Conservation (phyloP, 1,140 invertebrate species). For the Solenopsis fugax region DNA sequence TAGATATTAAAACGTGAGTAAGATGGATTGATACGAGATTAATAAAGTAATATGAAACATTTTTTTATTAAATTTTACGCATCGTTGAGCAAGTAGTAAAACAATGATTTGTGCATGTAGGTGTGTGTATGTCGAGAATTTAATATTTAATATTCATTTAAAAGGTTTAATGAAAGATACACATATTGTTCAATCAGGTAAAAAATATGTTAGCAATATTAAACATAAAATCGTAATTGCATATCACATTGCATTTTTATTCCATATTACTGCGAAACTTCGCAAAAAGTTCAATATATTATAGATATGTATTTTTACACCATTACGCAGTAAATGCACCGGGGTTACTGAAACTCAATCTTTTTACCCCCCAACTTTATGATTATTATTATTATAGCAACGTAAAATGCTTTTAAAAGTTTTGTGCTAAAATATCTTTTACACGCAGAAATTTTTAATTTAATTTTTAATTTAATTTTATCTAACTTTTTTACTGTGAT, state of each 20-base stretch:
- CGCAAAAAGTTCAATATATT: constrained; percentile 35
- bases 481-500: not conserved
- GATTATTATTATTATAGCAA: constrained; percentile 48
- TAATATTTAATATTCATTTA: constrained; percentile 40
- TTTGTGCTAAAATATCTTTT: constrained; percentile 22
- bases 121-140: constrained; percentile 8
- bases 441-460: constrained; percentile 19
- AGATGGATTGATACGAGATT: not conserved
- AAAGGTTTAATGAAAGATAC: constrained; percentile 46
- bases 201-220: constrained; percentile 60
- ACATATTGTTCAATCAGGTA: constrained; percentile 37
- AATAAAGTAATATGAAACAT: not conserved
- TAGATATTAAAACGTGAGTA: not conserved
- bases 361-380: constrained; percentile 36
- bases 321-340: constrained; percentile 46
- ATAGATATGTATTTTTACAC: constrained; percentile 54
- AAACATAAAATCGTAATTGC: constrained; percentile 59
- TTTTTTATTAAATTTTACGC: constrained; percentile 21
- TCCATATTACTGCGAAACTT: constrained; percentile 48
- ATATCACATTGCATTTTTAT: constrained; percentile 57
- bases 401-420: constrained; percentile 51
- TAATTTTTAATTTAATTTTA: constrained; percentile 21
- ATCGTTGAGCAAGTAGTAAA: not conserved
- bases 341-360: constrained; percentile 50
- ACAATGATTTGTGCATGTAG: not conserved